A percentile compares a stretch with the other conserved stretches of the same genome.
These are phyloP conservation scores for Pollicipes pollicipes DNA, from an alignment of 1,140 invertebrate species.

Conservation along the genomic window DNA sequence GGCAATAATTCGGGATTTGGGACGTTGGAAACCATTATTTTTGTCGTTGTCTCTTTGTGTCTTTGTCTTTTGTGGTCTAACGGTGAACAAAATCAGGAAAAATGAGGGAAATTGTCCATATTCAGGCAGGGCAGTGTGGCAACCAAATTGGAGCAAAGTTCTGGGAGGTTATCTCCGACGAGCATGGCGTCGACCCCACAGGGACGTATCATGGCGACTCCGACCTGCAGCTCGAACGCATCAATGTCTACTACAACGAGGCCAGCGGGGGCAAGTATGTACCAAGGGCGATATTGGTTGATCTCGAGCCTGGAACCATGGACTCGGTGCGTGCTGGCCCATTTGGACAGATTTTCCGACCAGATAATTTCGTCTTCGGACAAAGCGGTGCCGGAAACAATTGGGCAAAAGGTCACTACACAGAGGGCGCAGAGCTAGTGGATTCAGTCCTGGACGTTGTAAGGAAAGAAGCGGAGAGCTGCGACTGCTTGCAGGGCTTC, in stretches of 20 bases:
- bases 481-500: too few species aligned
- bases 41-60: too few species aligned
- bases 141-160: slow-evolving; percentile 64
- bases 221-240: slow-evolving; percentile 66
- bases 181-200: slow-evolving; percentile 75
- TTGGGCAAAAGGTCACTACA: too few species aligned
- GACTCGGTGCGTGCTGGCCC: slow-evolving; percentile 41
- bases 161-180: slow-evolving; percentile 65
- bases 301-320: slow-evolving; percentile 63
- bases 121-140: slow-evolving; percentile 57
- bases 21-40: too few species aligned
- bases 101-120: slow-evolving; percentile 34
- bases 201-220: slow-evolving; percentile 70
- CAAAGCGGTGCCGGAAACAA: slow-evolving; percentile 48
- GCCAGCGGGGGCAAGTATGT: slow-evolving; percentile 61
- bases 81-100: slow-evolving; percentile 9
- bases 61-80: too few species aligned
- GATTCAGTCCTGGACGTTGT: slow-evolving; percentile 65
- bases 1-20: too few species aligned
- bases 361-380: too few species aligned
- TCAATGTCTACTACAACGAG: slow-evolving; percentile 87
- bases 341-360: too few species aligned
- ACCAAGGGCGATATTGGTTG: slow-evolving; percentile 71
- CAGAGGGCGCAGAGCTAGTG: slow-evolving; percentile 47
- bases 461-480: slow-evolving; percentile 66